A percentile compares a stretch with the other conserved stretches of the same genome.
These are phyloP conservation scores for Tachysurus vachellii DNA, from an alignment of 2,113 vertebrate genomes.

Conservation along the genomic window DNA sequence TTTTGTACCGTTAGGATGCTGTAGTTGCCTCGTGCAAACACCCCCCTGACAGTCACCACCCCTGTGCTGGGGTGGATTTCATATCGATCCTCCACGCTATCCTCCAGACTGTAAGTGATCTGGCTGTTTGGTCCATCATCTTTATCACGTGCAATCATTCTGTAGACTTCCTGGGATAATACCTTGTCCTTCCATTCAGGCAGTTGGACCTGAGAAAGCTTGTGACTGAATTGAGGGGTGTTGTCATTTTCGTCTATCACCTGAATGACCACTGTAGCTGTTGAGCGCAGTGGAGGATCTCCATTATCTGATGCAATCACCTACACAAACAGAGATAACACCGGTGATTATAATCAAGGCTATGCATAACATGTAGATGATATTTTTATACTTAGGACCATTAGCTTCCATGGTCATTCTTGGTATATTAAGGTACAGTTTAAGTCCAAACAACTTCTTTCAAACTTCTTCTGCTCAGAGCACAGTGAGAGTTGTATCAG, in stretches of 20 bases:
- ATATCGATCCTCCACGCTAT: slow-evolving; percentile 73
- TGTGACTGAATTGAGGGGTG: slow-evolving; percentile 85
- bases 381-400: not conserved
- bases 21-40: slow-evolving; percentile 84
- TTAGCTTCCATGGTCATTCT: not conserved
- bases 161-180: slow-evolving; percentile 71
- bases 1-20: slow-evolving; percentile 84
- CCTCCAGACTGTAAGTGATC: slow-evolving; percentile 84
- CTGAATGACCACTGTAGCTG: slow-evolving; percentile 83
- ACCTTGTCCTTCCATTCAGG: slow-evolving; percentile 65
- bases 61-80: slow-evolving; percentile 79
- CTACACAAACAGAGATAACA: slow-evolving; percentile 64
- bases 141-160: slow-evolving; percentile 84
- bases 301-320: slow-evolving; percentile 88
- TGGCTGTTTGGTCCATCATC: slow-evolving; percentile 84
- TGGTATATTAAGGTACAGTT: not conserved
- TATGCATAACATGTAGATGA: not conserved
- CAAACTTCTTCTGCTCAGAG: not conserved
- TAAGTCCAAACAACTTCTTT: not conserved
- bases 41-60: slow-evolving; percentile 75
- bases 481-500: not conserved
- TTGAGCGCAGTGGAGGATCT: slow-evolving; percentile 81
- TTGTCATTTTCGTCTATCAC: slow-evolving; percentile 90
- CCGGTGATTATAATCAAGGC: not conserved
- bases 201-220: slow-evolving; percentile 85